Evolutionary conservation across 2,113 vertebrate species (phyloP), one percentile per base, ranked within the genome.

Genomic region (Paraplagusia blochii): DNA sequence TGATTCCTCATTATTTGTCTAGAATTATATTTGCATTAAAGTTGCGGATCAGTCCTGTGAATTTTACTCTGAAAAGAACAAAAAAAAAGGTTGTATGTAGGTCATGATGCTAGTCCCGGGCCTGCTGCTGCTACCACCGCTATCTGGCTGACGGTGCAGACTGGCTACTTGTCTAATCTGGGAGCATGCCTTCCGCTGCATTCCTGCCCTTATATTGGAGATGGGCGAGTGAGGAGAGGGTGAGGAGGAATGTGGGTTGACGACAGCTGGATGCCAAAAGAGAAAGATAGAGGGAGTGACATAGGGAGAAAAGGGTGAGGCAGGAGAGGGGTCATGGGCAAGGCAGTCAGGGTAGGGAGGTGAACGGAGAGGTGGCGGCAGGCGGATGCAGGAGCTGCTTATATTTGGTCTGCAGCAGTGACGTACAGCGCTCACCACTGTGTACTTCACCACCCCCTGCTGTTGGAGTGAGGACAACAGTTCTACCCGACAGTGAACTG

Each of bases 121-220:
- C 74, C 16, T 42, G 35, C 66, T n/a, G 33, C 48, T 71, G 58
- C 58, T 60, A 14, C 56, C 54, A 59, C 49, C 84, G 76, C 73
- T 79, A 61, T 74, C 69, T 50, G 68, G 33, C 45, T 43, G 59
- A 19, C 46, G 62, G 79, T 43, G 33, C 48, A 62, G 53, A 66
- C 47, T 17, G 58, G 58, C 71, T 72, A 69, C 58, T 64, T 57
- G 36, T 84, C 86, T 89, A 87, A 88, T 89, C 86, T 86, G 77
- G 80, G 85, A 74, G 63, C 10, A 47, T 69, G 72, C 72, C 73
- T 64, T 22, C 64, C 35, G 4, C 72, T 75, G 74, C 82, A 87
- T 90, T 88, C 83, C 81, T 78, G 77, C 66, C 82, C 82, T 87
- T 90, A 88, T 85, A 87, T 74, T 77, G 80, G 76, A 83, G 77